Base-by-base conservation (phyloP, 2,113 vertebrate genomes). In the Chunga burmeisteri region DNA sequence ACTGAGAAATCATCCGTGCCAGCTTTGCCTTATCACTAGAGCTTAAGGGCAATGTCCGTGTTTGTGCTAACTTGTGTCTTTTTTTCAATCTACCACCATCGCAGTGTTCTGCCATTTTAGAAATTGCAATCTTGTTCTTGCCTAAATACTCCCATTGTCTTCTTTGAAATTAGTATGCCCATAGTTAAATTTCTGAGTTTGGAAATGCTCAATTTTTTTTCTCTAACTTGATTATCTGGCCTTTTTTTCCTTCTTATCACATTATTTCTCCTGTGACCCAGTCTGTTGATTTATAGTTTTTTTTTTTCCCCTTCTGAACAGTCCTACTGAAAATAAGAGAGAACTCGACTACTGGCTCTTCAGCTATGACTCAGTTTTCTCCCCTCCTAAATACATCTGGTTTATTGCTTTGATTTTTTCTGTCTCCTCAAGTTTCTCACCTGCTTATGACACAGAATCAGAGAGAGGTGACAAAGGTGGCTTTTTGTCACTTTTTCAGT, bases 311-410 rank as follows among this genome's bases (percentile, higher is more conserved):
- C 44, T 87, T 95, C 58, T 1, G 29, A 81, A 74, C 46, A n/a
- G 22, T 86, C 25, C n/a, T 78, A 50, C 40, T 93, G 73, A 94
- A 95, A 94, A 66, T 65, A 91, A 67, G 68, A 88, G 49, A 74
- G n/a, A 82, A 49, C 49, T 65, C 2, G 3, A 36, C 25, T 65
- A 25, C 40, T 68, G 80, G 9, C 50, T 92, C 93, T 81, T 90
- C 82, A 93, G 86, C 92, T 87, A 91, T 93, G 17, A 90, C 73
- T 97, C 68, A 29, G 10, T 55, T 93, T 89, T 91, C 66, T 95
- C 20, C 36, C 52, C 25, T 92, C 52, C 40, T 87, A 55, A 91
- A 90, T 61, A 74, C 22, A 72, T 75, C 92, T 72, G 77, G 21
- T 93, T 92, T 91, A 75, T 38, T 79, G 56, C 40, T 88, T 46